Conservation (phyloP, 2,888 invertebrate species). For the Campopleginae sp. region DNA sequence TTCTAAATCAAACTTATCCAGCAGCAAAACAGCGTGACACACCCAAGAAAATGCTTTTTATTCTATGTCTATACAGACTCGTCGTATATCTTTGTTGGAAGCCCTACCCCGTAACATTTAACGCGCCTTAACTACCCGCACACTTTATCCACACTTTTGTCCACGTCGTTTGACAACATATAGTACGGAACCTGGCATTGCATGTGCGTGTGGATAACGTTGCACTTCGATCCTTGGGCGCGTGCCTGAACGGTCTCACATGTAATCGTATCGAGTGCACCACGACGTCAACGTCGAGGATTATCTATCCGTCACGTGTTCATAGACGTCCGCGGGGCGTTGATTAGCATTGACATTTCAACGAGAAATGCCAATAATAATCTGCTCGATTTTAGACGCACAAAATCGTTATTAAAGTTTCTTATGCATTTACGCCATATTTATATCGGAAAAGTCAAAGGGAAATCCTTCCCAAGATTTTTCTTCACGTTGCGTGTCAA, state of each 20-base stretch:
- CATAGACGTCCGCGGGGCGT: slow-evolving; percentile 56
- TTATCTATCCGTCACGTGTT: slow-evolving; percentile 46
- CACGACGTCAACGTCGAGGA: slow-evolving; percentile 9
- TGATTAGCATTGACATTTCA: slow-evolving; percentile 71
- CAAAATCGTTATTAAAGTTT: slow-evolving; percentile 8
- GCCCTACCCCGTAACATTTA: slow-evolving; percentile 80
- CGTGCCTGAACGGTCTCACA: slow-evolving; percentile 55
- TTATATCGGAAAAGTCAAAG: not conserved
- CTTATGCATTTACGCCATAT: not conserved
- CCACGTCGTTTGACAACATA: slow-evolving; percentile 36
- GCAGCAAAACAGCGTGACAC: slow-evolving; percentile 71
- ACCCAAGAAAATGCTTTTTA: slow-evolving; percentile 83
- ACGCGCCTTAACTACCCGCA: slow-evolving; percentile 63
- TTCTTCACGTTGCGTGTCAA: not conserved
- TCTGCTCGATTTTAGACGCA: not conserved
- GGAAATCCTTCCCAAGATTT: not conserved
- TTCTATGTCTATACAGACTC: slow-evolving; percentile 64
- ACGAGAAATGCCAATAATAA: slow-evolving; percentile 40
- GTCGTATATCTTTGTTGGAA: slow-evolving; percentile 51
- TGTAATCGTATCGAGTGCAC: slow-evolving; percentile 35
- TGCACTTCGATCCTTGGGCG: slow-evolving; percentile 57
- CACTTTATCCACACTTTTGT: slow-evolving; percentile 50
- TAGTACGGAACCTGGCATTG: slow-evolving; percentile 29
- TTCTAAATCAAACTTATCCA: slow-evolving; percentile 59
- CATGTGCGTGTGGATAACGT: slow-evolving; percentile 32